Base-by-base conservation (phyloP, 2,113 vertebrate genomes). In the Osmerus mordax region DNA sequence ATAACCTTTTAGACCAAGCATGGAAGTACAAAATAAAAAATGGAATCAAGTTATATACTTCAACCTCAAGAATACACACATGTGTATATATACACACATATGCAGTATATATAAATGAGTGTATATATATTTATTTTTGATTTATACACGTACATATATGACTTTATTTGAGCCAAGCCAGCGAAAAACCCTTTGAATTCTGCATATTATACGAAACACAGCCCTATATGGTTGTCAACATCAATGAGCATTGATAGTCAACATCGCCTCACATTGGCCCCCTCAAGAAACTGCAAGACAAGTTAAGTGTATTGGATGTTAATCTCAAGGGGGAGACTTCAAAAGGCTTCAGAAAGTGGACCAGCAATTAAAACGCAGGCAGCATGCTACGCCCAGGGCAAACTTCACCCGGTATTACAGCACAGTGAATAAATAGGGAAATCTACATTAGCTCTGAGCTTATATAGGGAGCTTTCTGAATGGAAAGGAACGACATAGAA, bases 271-370 rank as follows among this genome's bases (percentile, higher is more conserved):
- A 15, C 55, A 61, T 63, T 58, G 36, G 29, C 71, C 32, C 41
- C 15, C 59, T 28, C 19, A 18, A 65, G 36, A 23, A 7, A 28
- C 32, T 59, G 21, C 53, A 32, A 19, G 23, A 7, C 21, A 59
- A n/a, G 9, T 64, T 14, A n/a, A 59, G 74, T 55, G 41, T 47
- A 67, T 60, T 63, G 7, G 21, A 66, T 47, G 70, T 65, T 51
- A 66, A 62, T 79, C 79, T 75, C 66, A 28, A 56, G 70, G 67
- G 41, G 16, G 75, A 72, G 52, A 74, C 67, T 79, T 83, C 62
- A 79, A 80, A 82, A 59, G 75, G 72, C 25, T 77, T 69, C 2
- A 65, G 53, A 74, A 81, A 73, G 81, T 54, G 69, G 71, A 78
- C 29, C 72, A 78, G 73, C 61, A 81, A 76, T 80, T 72, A 74